Conservation (phyloP, 1,140 invertebrate species). For the Caenorhabditis remanei region DNA sequence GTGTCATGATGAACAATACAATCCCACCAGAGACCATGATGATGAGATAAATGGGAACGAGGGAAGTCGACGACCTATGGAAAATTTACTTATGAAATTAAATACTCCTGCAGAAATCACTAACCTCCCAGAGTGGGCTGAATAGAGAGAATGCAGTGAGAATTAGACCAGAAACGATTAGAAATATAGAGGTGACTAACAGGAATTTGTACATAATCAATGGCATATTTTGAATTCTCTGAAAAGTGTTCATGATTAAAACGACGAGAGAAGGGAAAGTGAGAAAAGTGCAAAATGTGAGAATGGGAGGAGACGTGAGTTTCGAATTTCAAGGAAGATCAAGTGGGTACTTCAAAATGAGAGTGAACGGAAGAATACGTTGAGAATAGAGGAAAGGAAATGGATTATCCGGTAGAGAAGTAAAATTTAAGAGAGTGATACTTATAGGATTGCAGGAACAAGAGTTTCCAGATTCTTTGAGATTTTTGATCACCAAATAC, state of each 20-base stretch:
- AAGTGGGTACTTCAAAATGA: constrained; percentile 39
- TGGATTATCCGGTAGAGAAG: not conserved
- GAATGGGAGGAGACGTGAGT: not conserved
- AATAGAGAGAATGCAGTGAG: constrained; percentile 60
- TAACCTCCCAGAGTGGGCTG: constrained; percentile 59
- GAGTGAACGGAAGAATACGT: constrained; percentile 44
- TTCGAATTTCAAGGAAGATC: constrained; percentile 51
- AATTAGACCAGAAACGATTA: constrained; percentile 57
- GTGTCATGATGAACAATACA: constrained; percentile 51
- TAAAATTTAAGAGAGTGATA: not conserved
- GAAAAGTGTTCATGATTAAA: not conserved
- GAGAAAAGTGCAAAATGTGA: constrained; percentile 18
- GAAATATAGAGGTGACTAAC: constrained; percentile 51
- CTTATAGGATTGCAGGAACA: too few species aligned
- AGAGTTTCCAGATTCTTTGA: too few species aligned
- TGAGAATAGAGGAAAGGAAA: not conserved
- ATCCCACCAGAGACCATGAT: constrained; percentile 61
- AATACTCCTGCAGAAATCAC: too few species aligned
- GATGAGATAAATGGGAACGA: constrained; percentile 49
- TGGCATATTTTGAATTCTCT: constrained; percentile 28
- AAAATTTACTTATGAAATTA: not conserved
- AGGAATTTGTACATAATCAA: constrained; percentile 53
- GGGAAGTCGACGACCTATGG: constrained; percentile 52
- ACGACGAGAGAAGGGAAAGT: not conserved
- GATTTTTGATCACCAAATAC: too few species aligned